These are phyloP conservation scores for Parus major DNA, from an alignment of 2,113 vertebrate genomes.

Conservation along the genomic window DNA sequence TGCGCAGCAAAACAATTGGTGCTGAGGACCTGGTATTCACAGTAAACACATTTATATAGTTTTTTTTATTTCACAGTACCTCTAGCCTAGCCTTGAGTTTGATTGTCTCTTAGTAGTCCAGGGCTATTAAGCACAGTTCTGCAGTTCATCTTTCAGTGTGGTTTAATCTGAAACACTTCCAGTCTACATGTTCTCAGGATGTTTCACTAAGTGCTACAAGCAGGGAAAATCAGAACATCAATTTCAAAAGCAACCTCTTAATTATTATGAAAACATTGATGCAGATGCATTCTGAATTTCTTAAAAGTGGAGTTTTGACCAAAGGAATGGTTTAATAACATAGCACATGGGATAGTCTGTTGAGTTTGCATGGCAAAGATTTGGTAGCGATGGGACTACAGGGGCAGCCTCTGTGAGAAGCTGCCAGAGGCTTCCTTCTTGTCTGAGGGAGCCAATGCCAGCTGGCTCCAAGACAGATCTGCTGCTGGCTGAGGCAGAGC, in stretches of 20 bases:
- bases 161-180: neutral
- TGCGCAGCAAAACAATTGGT: neutral
- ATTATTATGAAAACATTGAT: neutral
- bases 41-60: neutral
- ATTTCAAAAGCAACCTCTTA: neutral
- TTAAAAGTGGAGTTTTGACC: neutral
- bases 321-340: neutral
- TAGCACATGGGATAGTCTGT: neutral
- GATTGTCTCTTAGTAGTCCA: neutral
- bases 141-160: neutral
- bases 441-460: neutral
- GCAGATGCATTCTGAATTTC: neutral
- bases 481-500: neutral
- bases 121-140: neutral
- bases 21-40: neutral
- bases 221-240: neutral
- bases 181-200: neutral
- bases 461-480: accelerated
- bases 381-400: accelerated
- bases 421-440: neutral
- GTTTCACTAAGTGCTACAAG: neutral
- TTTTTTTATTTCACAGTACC: neutral
- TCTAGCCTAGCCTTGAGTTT: neutral
- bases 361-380: neutral
- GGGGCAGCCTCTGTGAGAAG: neutral